Evolutionary conservation across 2,113 vertebrate species (phyloP).

Genomic region (Rhegmatorhina hoffmannsi): DNA sequence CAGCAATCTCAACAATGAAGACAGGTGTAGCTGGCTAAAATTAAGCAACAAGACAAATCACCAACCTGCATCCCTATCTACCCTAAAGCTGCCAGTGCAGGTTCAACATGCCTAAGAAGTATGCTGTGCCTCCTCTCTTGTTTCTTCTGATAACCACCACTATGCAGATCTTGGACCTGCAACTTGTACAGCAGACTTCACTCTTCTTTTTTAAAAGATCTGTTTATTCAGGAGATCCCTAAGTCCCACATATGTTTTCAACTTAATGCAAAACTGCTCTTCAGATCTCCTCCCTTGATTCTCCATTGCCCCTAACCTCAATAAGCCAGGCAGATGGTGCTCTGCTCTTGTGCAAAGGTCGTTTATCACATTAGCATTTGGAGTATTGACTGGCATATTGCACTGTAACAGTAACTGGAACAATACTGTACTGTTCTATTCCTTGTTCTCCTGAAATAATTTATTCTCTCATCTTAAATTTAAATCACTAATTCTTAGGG

Average conservation of each 20-base stretch:
- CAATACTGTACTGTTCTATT: neutral
- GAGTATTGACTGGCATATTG: neutral
- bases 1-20: neutral
- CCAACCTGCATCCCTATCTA: rapidly evolving
- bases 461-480: neutral
- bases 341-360: neutral
- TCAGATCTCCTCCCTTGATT: neutral
- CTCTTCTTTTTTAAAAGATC: neutral
- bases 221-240: neutral
- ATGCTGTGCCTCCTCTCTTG: neutral
- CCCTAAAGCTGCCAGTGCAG: neutral
- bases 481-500: neutral
- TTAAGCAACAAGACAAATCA: neutral
- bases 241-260: neutral
- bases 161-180: neutral
- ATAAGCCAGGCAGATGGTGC: neutral
- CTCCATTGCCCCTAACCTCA: neutral
- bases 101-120: neutral
- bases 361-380: neutral
- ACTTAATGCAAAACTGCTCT: neutral
- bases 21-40: neutral
- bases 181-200: neutral
- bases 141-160: neutral
- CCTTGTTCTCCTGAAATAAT: neutral
- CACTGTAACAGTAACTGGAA: neutral